Base-by-base conservation (phyloP, 1,140 invertebrate genomes). In the Littorina saxatilis region DNA sequence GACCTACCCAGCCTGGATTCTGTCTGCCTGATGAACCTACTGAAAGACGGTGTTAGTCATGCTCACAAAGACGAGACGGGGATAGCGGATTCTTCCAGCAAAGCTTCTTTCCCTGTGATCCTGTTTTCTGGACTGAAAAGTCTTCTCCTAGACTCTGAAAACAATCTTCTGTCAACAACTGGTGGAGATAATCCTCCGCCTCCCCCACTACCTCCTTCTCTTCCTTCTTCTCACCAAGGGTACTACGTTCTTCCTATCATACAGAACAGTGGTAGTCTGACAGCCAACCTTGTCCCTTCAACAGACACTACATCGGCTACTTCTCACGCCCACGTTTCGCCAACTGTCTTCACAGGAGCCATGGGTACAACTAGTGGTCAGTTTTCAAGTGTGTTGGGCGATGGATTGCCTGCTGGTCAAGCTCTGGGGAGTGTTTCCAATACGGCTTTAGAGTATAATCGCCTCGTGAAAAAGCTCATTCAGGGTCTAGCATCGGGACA, bases 121-220 rank as follows among this genome's bases (percentile, higher is more conserved):
- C 17, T 68, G 27, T 68, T 68, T 39, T 68, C 66, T 4, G 66
- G 35, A 20, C 37, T 68, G 66, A 68, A 68, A 39, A 68, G 66
- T 39, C 66, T 68, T 11, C 2, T 39, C 39, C 66, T 68, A 17
- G 66, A 68, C 35, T 13, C 66, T 3, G 66, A 68, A 35, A 68
- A 39, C 66, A 3, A 32, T 5, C 35, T 68, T 40, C 5, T 5
- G 66, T 9, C 66, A 4, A 17, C 66, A 4, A 39, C 35, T 5
- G 66, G 2, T 32, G 35, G 15, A 37, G 35, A 63, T 4, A 32
- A 63, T 32, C 61, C 7, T 32, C 61, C 61, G 17, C 17, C 61
- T 9, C 13, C 61, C 17, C 61, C 27, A 23, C 27, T 27, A 4
- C 2, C n/a, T 29, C 61, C 35, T 7, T 32, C 11, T 63, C n/a